Conservation (phyloP, 2,888 invertebrate species). For the Candidula unifasciata region DNA sequence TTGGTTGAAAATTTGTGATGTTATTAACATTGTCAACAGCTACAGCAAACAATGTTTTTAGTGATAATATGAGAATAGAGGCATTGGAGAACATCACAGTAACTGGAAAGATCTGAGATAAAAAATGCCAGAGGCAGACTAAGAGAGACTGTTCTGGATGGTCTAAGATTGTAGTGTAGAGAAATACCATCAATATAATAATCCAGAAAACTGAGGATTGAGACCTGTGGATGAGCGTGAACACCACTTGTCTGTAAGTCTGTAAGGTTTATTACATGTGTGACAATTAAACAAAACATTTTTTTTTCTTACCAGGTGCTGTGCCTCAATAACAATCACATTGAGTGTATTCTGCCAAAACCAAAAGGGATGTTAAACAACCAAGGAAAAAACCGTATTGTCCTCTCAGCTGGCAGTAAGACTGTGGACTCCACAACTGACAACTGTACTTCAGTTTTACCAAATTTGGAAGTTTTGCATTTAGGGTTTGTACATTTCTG, state of each 20-base stretch:
- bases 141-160: too few relatives aligned
- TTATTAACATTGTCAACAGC: too few relatives aligned
- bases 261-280: background rate
- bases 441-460: slow-evolving; percentile 70
- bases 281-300: background rate
- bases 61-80: too few relatives aligned
- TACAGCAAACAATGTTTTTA: too few relatives aligned
- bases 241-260: background rate
- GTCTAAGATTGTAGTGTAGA: too few relatives aligned
- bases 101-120: too few relatives aligned
- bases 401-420: slow-evolving; percentile 44
- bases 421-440: slow-evolving; percentile 57
- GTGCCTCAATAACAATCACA: slow-evolving; percentile 78
- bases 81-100: too few relatives aligned
- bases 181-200: too few relatives aligned
- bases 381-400: slow-evolving; percentile 55
- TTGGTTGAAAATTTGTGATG: too few relatives aligned
- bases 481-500: slow-evolving; percentile 64
- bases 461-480: slow-evolving; percentile 77
- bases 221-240: too few relatives aligned
- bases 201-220: too few relatives aligned
- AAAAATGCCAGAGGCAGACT: too few relatives aligned
- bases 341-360: slow-evolving; percentile 76
- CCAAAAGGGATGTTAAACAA: slow-evolving; percentile 55
- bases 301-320: slow-evolving; percentile 67